These are phyloP conservation scores for Daphoenositta chrysoptera DNA, from an alignment of 2,113 vertebrate genomes.

Conservation along the genomic window DNA sequence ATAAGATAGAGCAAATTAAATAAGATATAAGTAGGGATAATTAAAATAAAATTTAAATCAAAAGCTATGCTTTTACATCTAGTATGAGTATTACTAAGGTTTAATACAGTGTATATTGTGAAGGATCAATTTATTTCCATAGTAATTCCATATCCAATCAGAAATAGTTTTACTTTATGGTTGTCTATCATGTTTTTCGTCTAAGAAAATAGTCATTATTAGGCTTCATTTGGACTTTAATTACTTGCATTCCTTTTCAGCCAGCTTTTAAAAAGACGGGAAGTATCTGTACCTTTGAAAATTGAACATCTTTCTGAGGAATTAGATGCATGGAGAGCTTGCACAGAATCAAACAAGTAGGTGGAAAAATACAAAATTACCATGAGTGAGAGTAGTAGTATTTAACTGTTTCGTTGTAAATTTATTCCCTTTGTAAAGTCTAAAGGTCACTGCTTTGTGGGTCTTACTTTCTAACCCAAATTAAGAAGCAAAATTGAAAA, in stretches of 20 bases:
- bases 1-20: not conserved
- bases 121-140: not conserved
- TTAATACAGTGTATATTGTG: not conserved
- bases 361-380: conserved; percentile 21
- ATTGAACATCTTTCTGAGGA: conserved; percentile 90
- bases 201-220: not conserved
- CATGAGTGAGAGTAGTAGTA: not conserved
- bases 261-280: conserved; percentile 90
- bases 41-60: not conserved
- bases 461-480: not conserved
- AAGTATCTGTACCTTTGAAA: conserved; percentile 88
- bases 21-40: not conserved
- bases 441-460: not conserved
- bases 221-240: not conserved
- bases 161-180: not conserved
- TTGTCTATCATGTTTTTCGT: not conserved
- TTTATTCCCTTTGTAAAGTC: not conserved
- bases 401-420: not conserved
- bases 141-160: not conserved
- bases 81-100: not conserved
- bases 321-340: conserved; percentile 89
- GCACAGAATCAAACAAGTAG: conserved; percentile 77
- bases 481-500: not conserved
- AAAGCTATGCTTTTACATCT: not conserved
- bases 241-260: conserved; percentile 69